Conservation (phyloP, 2,888 invertebrate species). For the Nezara viridula region DNA sequence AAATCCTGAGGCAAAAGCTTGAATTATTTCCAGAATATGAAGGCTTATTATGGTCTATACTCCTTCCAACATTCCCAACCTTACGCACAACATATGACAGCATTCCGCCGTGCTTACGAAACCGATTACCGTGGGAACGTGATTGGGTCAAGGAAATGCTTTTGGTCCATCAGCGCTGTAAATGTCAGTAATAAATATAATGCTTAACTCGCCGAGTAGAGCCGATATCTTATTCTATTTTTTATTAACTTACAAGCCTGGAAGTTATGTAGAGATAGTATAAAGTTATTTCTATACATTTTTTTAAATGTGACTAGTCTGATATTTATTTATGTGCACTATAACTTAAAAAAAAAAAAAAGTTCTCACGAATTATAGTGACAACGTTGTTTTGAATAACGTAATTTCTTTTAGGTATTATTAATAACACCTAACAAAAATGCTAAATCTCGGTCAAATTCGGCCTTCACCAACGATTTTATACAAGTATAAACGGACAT, state of each 20-base stretch:
- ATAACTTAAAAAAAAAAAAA: neutral
- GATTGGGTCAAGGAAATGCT: slow-evolving; percentile 25
- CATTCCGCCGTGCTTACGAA: slow-evolving; percentile 3
- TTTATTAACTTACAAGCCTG: neutral
- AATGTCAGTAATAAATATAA: slow-evolving; percentile 30
- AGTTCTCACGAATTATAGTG: neutral
- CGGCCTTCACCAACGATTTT: no score
- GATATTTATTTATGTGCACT: neutral
- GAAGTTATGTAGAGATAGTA: neutral
- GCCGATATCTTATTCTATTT: neutral
- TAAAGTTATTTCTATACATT: neutral
- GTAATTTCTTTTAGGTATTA: neutral
- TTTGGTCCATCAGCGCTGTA: slow-evolving; percentile 6
- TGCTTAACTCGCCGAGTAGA: neutral
- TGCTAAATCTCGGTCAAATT: no score
- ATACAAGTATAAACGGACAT: no score
- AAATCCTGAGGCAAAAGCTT: neutral
- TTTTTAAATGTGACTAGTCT: neutral
- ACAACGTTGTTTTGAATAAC: neutral
- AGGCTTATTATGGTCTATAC: neutral
- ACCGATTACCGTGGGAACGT: slow-evolving; percentile 22
- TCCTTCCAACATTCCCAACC: neutral
- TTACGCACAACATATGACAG: slow-evolving; percentile 19
- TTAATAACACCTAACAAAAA: no score
- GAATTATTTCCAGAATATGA: neutral